Percentiles rank a stretch among this genome's conserved stretches.
phyloP scores from a whole-genome alignment of 1,140 invertebrate species.

The Archegozetes longisetosus region DNA sequence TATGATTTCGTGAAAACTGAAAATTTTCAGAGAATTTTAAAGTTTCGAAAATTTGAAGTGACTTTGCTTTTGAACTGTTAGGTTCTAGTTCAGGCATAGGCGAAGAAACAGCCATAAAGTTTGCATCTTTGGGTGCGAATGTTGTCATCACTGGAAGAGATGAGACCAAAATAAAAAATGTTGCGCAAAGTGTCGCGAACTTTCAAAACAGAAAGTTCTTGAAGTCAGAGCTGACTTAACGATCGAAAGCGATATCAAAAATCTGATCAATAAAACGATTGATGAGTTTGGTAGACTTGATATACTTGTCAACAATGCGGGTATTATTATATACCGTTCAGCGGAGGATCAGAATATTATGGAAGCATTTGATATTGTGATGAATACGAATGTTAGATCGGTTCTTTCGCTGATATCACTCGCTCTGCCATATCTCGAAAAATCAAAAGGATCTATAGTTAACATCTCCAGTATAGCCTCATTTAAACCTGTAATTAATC shows the following conservation, averaged over 20 bases:
- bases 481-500: slow-evolving; percentile 4
- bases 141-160: slow-evolving; percentile 60
- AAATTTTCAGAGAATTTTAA: no score
- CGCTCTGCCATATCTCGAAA: slow-evolving; percentile 59
- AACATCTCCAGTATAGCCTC: background rate
- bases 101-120: slow-evolving; percentile 53
- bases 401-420: slow-evolving; percentile 68
- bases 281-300: slow-evolving; percentile 71
- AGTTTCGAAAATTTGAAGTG: no score
- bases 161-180: slow-evolving; percentile 40
- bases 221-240: slow-evolving; percentile 56
- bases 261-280: slow-evolving; percentile 56
- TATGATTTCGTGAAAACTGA: slow-evolving; percentile 22
- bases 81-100: slow-evolving; percentile 71
- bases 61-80: no score
- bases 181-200: slow-evolving; percentile 43
- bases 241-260: slow-evolving; percentile 54
- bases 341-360: slow-evolving; percentile 60
- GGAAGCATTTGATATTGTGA: slow-evolving; percentile 52
- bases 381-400: slow-evolving; percentile 28
- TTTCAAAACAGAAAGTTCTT: slow-evolving; percentile 29
- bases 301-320: slow-evolving; percentile 50
- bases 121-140: slow-evolving; percentile 50
- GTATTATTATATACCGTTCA: slow-evolving; percentile 46
- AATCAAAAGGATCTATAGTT: slow-evolving; percentile 41